Evolutionary conservation across 2,888 invertebrate genomes (phyloP).

Genomic region (Parnassius glacialis): DNA sequence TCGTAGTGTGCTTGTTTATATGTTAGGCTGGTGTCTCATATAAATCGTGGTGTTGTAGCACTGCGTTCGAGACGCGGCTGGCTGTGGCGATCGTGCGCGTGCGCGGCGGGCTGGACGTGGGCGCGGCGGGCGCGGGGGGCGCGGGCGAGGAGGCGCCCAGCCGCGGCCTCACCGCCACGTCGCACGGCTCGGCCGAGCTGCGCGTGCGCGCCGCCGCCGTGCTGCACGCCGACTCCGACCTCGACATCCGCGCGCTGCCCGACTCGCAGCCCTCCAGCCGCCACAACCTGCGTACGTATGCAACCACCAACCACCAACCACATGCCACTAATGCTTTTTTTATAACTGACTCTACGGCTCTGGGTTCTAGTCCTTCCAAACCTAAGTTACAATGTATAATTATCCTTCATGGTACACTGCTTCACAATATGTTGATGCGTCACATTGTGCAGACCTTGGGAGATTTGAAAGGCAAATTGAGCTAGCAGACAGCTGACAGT

Average conservation of each 20-base stretch:
- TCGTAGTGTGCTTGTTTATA: too few relatives aligned
- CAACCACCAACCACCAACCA: neutral
- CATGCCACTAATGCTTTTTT: too few relatives aligned
- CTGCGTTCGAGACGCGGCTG: constrained; percentile 95
- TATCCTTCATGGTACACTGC: too few relatives aligned
- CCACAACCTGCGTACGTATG: constrained; percentile 57
- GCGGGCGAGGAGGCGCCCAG: constrained; percentile 45
- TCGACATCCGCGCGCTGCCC: constrained; percentile 75
- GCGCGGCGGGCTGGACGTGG: constrained; percentile 91
- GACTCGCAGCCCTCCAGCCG: constrained; percentile 51
- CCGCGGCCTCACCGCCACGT: constrained; percentile 62
- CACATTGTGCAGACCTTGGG: too few relatives aligned
- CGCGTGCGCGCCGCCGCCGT: constrained; percentile 66
- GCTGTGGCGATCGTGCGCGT: constrained; percentile 94
- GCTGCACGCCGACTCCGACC: constrained; percentile 87
- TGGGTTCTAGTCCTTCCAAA: too few relatives aligned
- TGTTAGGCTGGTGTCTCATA: too few relatives aligned
- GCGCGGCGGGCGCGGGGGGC: constrained; percentile 57
- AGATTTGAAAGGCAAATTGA: too few relatives aligned
- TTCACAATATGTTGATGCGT: too few relatives aligned
- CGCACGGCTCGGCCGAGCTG: constrained; percentile 65
- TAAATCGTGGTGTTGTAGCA: constrained; percentile 69
- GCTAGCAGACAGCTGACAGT: too few relatives aligned
- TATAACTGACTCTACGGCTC: too few relatives aligned
- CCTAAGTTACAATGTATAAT: too few relatives aligned